phyloP scores from a whole-genome alignment of 2,888 invertebrate species.

The Andrena chrysosceles region DNA sequence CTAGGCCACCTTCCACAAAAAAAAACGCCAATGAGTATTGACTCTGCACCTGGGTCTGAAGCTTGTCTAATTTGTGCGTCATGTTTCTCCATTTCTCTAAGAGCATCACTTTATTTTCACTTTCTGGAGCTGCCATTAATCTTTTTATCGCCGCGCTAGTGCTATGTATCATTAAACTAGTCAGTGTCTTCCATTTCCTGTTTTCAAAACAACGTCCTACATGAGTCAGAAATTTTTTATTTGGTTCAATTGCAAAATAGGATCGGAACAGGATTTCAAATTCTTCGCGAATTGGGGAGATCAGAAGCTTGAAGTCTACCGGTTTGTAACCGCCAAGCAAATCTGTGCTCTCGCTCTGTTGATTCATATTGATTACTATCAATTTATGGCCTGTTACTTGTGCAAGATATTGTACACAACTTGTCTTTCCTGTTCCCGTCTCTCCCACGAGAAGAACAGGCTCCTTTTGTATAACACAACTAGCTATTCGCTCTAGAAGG shows the following conservation, averaged over 20 bases:
- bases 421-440: constrained; percentile 99
- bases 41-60: constrained; percentile 91
- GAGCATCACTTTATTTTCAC: constrained; percentile 26
- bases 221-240: constrained; percentile 93
- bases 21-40: constrained; percentile 93
- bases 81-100: constrained; percentile 76
- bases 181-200: constrained; percentile 90
- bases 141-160: constrained; percentile 88
- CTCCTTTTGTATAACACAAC: constrained; percentile 93
- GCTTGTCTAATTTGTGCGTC: constrained; percentile 88
- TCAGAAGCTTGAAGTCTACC: constrained; percentile 94
- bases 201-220: constrained; percentile 91
- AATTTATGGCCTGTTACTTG: constrained; percentile 93
- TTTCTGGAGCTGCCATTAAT: constrained; percentile 77
- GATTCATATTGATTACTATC: constrained; percentile 99
- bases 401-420: constrained; percentile 96
- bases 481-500: constrained; percentile 94
- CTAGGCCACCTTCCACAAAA: constrained; percentile 97
- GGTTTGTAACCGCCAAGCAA: constrained; percentile 99
- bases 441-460: constrained; percentile 98
- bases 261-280: constrained; percentile 93
- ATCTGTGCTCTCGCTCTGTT: constrained; percentile 99
- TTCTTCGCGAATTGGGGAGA: constrained; percentile 92
- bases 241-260: constrained; percentile 92
- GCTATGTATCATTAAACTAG: constrained; percentile 92